phyloP scores from a whole-genome alignment of 1,140 invertebrate species.

The Spodoptera litura region DNA sequence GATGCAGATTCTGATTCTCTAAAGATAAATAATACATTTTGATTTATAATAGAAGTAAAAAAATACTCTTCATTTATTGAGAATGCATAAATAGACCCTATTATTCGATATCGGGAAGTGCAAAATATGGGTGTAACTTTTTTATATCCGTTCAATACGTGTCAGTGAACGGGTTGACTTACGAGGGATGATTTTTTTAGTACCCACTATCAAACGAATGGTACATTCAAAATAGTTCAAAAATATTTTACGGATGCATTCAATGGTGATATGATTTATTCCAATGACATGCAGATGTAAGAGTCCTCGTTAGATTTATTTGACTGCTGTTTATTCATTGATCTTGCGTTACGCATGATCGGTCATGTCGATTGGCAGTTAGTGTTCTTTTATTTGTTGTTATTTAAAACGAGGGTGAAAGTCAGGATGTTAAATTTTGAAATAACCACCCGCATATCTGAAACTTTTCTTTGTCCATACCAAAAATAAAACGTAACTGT shows the following conservation, averaged over 20 bases:
- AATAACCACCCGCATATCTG: conserved; percentile 52
- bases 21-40: conserved; percentile 86
- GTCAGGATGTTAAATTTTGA: conserved; percentile 54
- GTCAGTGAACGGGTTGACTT: conserved; percentile 83
- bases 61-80: conserved; percentile 85
- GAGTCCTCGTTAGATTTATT: conserved; percentile 84
- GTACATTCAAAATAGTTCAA: conserved; percentile 83
- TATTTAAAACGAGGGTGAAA: conserved; percentile 57
- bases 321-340: conserved; percentile 83
- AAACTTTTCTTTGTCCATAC: conserved; percentile 4
- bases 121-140: conserved; percentile 86
- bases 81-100: conserved; percentile 85
- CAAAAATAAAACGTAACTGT: conserved; percentile 47
- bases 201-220: conserved; percentile 52
- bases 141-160: conserved; percentile 77
- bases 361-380: conserved; percentile 83
- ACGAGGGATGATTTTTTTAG: conserved; percentile 74
- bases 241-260: conserved; percentile 85
- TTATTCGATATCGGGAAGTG: conserved; percentile 84
- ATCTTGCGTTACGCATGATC: conserved; percentile 80
- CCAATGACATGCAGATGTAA: conserved; percentile 84
- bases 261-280: conserved; percentile 85
- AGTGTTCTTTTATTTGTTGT: conserved; percentile 73
- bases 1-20: conserved; percentile 84
- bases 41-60: conserved; percentile 85